A percentile compares a stretch with the other conserved stretches of the same genome.
Conservation (phyloP, 2,797 vertebrate genomes). For the Pseudotriccus pelzelni region DNA sequence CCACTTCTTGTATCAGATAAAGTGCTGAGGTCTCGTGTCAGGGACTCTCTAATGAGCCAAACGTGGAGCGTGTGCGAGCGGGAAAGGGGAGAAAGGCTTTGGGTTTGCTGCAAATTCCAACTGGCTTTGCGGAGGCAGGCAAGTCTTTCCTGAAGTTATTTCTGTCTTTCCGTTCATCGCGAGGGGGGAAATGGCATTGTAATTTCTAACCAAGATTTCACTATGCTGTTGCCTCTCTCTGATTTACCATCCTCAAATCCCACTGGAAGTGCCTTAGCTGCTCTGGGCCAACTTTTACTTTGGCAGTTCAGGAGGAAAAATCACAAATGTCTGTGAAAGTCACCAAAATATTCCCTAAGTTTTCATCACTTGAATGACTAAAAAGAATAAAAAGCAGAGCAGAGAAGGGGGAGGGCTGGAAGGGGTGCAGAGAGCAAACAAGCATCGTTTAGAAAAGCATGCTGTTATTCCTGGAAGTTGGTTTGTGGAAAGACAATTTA, state of each 20-base stretch:
- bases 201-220: constrained; percentile 27
- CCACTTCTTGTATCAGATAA: constrained; percentile 2
- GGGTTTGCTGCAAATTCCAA: background rate
- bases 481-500: constrained; percentile 67
- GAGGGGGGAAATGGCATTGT: constrained; percentile 43
- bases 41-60: background rate
- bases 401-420: constrained; percentile 9
- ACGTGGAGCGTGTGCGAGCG: background rate
- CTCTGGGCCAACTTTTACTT: constrained; percentile 34
- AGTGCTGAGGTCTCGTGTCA: background rate
- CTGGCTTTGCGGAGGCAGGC: background rate
- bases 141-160: constrained; percentile 59
- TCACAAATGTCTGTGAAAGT: constrained; percentile 58
- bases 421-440: constrained; percentile 46
- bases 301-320: constrained; percentile 59
- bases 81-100: background rate
- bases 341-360: constrained; percentile 40
- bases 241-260: constrained; percentile 61
- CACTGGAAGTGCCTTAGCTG: constrained; percentile 32
- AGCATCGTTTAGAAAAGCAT: constrained; percentile 65
- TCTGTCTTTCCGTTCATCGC: constrained; percentile 35
- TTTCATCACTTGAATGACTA: constrained; percentile 56
- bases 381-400: constrained; percentile 51
- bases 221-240: constrained; percentile 35
- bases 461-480: constrained; percentile 71